phyloP scores from a whole-genome alignment of 2,888 invertebrate species.

The Spilarctia lutea region DNA sequence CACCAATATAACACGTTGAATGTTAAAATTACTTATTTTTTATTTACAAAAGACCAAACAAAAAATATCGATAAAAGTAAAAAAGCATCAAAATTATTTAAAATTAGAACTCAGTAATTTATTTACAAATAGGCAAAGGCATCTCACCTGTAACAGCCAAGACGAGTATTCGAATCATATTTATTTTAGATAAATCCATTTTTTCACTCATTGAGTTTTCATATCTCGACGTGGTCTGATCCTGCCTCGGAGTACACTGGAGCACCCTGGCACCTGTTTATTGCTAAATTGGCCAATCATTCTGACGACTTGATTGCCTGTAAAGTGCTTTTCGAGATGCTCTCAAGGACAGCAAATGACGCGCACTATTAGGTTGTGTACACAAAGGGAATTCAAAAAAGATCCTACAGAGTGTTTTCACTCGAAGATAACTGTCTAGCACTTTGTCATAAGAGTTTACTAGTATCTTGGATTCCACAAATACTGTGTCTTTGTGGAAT shows the following conservation, averaged over 20 bases:
- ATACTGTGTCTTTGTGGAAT: background rate
- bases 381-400: slow-evolving; percentile 20
- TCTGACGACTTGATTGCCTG: slow-evolving; percentile 64
- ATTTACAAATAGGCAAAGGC: slow-evolving; percentile 9
- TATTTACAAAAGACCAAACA: no score
- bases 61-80: no score
- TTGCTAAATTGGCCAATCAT: slow-evolving; percentile 80
- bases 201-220: slow-evolving; percentile 45
- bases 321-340: slow-evolving; percentile 67
- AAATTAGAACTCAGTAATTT: background rate
- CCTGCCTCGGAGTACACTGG: slow-evolving; percentile 47
- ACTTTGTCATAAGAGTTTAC: background rate
- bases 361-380: slow-evolving; percentile 39
- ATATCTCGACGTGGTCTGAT: slow-evolving; percentile 42
- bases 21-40: no score
- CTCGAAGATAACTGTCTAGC: background rate
- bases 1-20: no score
- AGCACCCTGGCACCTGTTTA: slow-evolving; percentile 63
- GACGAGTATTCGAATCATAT: slow-evolving; percentile 47
- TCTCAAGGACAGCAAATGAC: slow-evolving; percentile 71
- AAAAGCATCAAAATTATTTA: background rate
- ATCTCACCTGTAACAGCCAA: slow-evolving; percentile 52
- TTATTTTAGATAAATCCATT: slow-evolving; percentile 21
- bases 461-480: background rate
- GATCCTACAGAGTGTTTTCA: background rate